Conservation (phyloP, 1,140 invertebrate species). For the Aphis gossypii region DNA sequence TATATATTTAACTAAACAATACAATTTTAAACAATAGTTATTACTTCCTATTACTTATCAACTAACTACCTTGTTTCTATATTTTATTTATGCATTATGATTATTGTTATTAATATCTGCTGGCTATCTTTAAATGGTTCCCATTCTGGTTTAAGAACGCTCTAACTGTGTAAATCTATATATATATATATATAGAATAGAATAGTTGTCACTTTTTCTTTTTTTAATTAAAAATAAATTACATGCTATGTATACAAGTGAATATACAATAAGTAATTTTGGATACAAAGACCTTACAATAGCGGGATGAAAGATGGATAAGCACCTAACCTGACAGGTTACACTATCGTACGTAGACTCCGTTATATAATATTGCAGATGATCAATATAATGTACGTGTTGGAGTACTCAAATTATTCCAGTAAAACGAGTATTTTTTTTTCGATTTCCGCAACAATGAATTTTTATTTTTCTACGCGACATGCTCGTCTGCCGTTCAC, state of each 20-base stretch:
- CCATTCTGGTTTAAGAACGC: not conserved
- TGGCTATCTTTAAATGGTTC: not conserved
- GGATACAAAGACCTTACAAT: too few relatives aligned
- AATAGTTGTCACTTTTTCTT: too few relatives aligned
- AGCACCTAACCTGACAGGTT: not conserved
- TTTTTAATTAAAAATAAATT: too few relatives aligned
- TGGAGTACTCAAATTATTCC: slow-evolving; percentile 1
- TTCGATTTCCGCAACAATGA: slow-evolving; percentile 30
- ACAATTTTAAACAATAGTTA: not conserved
- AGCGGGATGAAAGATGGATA: not conserved
- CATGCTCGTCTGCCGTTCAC: not conserved
- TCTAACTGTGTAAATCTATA: too few relatives aligned
- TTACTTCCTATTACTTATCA: not conserved
- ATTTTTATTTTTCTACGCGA: slow-evolving; percentile 11
- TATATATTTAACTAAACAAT: not conserved
- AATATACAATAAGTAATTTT: too few relatives aligned
- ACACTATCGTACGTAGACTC: not conserved
- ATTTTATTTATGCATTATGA: not conserved
- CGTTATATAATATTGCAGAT: not conserved
- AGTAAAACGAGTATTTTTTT: slow-evolving; percentile 6
- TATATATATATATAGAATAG: too few relatives aligned
- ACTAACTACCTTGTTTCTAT: not conserved
- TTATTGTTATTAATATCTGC: not conserved
- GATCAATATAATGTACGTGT: not conserved
- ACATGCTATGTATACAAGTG: too few relatives aligned